Percentiles rank a stretch among this genome's conserved stretches.
Conservation (phyloP, 1,140 invertebrate species). For the Drosophila kepulauana region DNA sequence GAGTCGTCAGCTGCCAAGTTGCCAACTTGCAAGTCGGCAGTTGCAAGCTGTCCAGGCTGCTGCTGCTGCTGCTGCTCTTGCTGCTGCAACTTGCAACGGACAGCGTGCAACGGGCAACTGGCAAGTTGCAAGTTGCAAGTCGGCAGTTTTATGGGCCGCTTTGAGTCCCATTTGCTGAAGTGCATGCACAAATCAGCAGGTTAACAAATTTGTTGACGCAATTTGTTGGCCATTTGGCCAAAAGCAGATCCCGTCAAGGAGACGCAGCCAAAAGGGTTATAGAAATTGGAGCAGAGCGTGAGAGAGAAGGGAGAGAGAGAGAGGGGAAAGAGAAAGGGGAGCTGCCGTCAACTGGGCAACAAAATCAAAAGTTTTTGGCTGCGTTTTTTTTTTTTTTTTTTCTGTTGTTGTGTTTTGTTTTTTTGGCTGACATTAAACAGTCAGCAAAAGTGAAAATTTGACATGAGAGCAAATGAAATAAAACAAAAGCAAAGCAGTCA, state of each 20-base stretch:
- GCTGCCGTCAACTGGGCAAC: conserved; percentile 28
- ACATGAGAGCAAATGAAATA: conserved; percentile 73
- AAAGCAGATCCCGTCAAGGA: neutral
- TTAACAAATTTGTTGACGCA: conserved; percentile 51
- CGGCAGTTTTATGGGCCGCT: conserved; percentile 44
- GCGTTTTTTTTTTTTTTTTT: neutral
- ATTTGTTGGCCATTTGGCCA: conserved; percentile 44
- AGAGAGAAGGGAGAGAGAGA: neutral
- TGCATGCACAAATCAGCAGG: conserved; percentile 48
- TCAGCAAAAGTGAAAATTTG: conserved; percentile 81
- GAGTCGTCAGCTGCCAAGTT: conserved; percentile 42
- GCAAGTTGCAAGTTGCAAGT: conserved; percentile 19
- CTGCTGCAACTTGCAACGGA: no score
- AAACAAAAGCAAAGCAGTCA: conserved; percentile 57
- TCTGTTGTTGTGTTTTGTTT: neutral
- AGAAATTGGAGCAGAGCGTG: neutral
- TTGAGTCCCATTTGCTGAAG: conserved; percentile 42
- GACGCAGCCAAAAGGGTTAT: neutral
- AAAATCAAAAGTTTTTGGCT: conserved; percentile 18
- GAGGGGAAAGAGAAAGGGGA: neutral
- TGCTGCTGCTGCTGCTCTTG: no score
- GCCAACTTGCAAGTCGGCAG: conserved; percentile 17
- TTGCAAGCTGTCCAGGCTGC: neutral
- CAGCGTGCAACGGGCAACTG: no score
- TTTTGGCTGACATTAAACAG: conserved; percentile 68